These are phyloP conservation scores for Notothenia rossii DNA, from an alignment of 2,113 vertebrate species.

Conservation along the genomic window DNA sequence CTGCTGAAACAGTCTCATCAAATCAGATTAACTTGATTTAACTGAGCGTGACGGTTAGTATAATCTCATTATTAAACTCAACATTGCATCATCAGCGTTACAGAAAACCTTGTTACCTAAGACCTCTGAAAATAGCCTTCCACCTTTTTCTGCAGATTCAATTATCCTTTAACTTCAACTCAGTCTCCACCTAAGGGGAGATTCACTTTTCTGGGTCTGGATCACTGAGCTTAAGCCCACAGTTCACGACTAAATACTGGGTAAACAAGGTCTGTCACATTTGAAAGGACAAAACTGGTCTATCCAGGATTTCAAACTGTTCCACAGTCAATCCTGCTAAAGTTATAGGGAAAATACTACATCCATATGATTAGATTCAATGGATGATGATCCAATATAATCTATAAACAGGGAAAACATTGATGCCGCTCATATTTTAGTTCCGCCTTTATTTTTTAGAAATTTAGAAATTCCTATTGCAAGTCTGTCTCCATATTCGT, in stretches of 20 bases:
- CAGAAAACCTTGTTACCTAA: slow-evolving; percentile 5
- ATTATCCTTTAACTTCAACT: neutral
- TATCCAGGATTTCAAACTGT: neutral
- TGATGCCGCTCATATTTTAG: too few relatives aligned
- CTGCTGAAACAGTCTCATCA: neutral
- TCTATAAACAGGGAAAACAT: too few relatives aligned
- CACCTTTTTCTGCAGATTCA: slow-evolving; percentile 2
- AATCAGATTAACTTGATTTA: slow-evolving; percentile 22
- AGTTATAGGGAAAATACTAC: neutral
- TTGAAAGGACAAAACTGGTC: neutral
- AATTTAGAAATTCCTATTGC: too few relatives aligned
- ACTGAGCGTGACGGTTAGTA: neutral
- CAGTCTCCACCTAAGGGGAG: neutral
- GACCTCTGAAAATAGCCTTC: neutral
- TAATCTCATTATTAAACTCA: slow-evolving; percentile 30
- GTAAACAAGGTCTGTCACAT: neutral
- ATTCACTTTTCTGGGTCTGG: neutral
- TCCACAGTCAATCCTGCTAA: neutral
- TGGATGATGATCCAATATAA: too few relatives aligned
- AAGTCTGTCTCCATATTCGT: too few relatives aligned
- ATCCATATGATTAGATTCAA: too few relatives aligned
- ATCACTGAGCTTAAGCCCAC: neutral
- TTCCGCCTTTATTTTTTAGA: too few relatives aligned
- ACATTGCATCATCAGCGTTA: slow-evolving; percentile 9
- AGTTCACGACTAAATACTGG: neutral